Conservation (phyloP, 2,113 vertebrate genomes). For the Myotis davidii region DNA sequence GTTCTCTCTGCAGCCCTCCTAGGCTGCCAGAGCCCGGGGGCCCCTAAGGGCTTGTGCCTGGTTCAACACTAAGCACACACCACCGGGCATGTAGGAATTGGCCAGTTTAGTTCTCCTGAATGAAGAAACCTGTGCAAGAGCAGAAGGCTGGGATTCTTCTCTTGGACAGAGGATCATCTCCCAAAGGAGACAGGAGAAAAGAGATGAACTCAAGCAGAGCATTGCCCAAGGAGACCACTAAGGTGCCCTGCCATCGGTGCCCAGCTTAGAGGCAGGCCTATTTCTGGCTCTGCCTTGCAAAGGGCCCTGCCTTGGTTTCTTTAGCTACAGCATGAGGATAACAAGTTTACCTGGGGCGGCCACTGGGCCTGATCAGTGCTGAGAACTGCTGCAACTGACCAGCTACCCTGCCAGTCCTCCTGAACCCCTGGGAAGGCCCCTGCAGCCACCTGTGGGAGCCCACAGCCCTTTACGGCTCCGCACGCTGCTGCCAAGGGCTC, state of each 20-base stretch:
- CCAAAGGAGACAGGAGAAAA: not conserved
- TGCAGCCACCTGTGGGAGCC: not conserved
- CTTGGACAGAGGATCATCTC: not conserved
- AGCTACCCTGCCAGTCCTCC: not conserved
- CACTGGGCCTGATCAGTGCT: not conserved
- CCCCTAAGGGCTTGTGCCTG: not conserved
- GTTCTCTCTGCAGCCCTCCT: not conserved
- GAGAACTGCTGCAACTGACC: not conserved
- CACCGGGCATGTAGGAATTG: rapidly evolving
- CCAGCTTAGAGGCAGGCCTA: not conserved
- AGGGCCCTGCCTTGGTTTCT: not conserved
- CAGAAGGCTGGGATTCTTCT: not conserved
- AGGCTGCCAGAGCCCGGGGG: not conserved
- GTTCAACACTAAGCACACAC: not conserved
- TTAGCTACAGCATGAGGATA: not conserved
- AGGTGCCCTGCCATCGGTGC: not conserved
- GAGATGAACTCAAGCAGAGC: not conserved
- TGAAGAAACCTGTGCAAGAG: rapidly evolving
- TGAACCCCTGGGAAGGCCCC: not conserved
- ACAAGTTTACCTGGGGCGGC: not conserved
- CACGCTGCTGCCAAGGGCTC: not conserved
- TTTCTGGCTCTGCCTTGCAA: not conserved
- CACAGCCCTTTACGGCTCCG: not conserved
- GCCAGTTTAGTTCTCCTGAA: no score
- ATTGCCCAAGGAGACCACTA: rapidly evolving